Evolutionary conservation across 2,888 invertebrate species (phyloP).

Genomic region (Apotomis capreana): DNA sequence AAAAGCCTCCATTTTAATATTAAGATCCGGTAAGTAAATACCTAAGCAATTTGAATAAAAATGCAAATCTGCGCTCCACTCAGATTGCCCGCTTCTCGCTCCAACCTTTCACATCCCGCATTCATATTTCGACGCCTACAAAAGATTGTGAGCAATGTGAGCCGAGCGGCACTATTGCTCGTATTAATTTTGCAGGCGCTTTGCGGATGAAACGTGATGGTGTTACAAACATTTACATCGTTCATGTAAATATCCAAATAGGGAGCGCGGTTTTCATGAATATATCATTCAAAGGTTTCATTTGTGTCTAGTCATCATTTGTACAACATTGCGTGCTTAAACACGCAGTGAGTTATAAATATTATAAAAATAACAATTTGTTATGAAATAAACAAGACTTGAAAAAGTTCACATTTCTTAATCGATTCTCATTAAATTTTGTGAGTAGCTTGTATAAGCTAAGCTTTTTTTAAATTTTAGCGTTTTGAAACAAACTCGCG

Average conservation of each 20-base stretch:
- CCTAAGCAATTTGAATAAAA: slow-evolving; percentile 25
- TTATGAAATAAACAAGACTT: too few relatives aligned
- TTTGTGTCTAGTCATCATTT: too few relatives aligned
- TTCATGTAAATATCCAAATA: neutral
- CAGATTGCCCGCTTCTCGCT: slow-evolving; percentile 15
- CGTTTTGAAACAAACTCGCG: too few relatives aligned
- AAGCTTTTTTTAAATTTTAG: too few relatives aligned
- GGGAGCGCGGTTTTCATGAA: neutral
- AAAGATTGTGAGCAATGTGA: slow-evolving; percentile 10
- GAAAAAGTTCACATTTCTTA: too few relatives aligned
- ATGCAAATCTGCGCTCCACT: slow-evolving; percentile 20
- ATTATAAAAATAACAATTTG: too few relatives aligned
- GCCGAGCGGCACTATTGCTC: slow-evolving; percentile 25
- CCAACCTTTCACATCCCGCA: slow-evolving; percentile 17
- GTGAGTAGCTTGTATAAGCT: too few relatives aligned
- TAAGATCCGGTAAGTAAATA: slow-evolving; percentile 8
- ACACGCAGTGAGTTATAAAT: too few relatives aligned
- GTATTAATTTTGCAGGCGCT: slow-evolving; percentile 20
- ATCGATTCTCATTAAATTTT: too few relatives aligned
- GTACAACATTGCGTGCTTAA: too few relatives aligned
- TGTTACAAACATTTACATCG: slow-evolving; percentile 11
- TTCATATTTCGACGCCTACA: slow-evolving; percentile 30
- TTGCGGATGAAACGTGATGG: slow-evolving; percentile 20
- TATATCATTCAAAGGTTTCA: neutral
- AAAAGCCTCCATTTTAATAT: slow-evolving; percentile 4